phyloP scores from a whole-genome alignment of 2,888 invertebrate species.

The Zele albiditarsus region DNA sequence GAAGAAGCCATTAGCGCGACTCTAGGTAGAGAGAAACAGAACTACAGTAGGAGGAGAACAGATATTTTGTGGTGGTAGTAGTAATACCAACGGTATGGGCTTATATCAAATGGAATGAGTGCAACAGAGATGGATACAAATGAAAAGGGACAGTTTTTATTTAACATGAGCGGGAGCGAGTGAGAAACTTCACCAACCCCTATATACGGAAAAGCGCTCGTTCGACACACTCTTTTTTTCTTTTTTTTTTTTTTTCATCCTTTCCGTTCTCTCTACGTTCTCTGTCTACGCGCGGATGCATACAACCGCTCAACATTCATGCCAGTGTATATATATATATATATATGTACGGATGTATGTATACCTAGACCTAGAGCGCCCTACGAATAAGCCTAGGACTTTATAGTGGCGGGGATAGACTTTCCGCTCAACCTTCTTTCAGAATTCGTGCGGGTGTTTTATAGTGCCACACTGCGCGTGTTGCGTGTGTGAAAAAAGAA shows the following conservation, averaged over 20 bases:
- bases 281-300: slow-evolving; percentile 37
- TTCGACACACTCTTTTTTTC: slow-evolving; percentile 18
- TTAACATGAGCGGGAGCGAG: slow-evolving; percentile 14
- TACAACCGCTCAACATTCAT: slow-evolving; percentile 38
- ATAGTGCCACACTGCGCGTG: slow-evolving; percentile 33
- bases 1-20: slow-evolving; percentile 25
- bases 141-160: slow-evolving; percentile 37
- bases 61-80: slow-evolving; percentile 27
- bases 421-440: slow-evolving; percentile 56
- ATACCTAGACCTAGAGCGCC: slow-evolving; percentile 37
- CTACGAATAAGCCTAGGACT: slow-evolving; percentile 30
- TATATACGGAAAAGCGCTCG: slow-evolving; percentile 27
- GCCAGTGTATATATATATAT: slow-evolving; percentile 13
- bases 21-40: not conserved
- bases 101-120: not conserved
- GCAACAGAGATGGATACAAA: slow-evolving; percentile 16
- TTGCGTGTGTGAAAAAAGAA: slow-evolving; percentile 47
- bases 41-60: slow-evolving; percentile 1
- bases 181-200: slow-evolving; percentile 28
- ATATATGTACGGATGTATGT: slow-evolving; percentile 31
- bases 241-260: not conserved
- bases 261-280: slow-evolving; percentile 20
- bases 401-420: slow-evolving; percentile 35
- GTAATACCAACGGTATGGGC: slow-evolving; percentile 24
- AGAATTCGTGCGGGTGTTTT: slow-evolving; percentile 57